Base-by-base conservation (phyloP, 2,797 vertebrate genomes). In the Microctenopoma stevenorrisi region DNA sequence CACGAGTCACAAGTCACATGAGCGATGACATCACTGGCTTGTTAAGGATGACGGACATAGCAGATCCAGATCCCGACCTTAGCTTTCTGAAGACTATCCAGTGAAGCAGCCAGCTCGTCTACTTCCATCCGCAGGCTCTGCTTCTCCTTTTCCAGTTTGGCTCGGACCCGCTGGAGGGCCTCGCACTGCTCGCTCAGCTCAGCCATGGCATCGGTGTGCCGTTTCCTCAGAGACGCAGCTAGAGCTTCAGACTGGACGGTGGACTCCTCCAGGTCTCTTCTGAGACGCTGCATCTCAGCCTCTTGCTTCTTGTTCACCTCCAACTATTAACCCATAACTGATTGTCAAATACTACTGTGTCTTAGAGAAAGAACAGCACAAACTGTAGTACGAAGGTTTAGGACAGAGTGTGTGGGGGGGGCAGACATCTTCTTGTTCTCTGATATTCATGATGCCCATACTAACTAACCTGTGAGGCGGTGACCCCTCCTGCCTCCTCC, bases 61-160 rank as follows among this genome's bases (percentile, higher is more conserved):
- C 14, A 42, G 35, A 4, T 22, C 53, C 0, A 5, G 14, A 6
- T 2, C 4, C 81, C 12, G 26, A 92, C 95, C 95, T 95, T 96
- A 65, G 90, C 84, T 68, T 95, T 95, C 85, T 95, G 94, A 69
- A 95, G 82, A 2, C 72, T 91, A 54, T 95, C 94, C 52, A 94
- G 74, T 0, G 93, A 92, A 1, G 93, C 86, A 0, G 88, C 72
- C 64, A 95, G 83, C 59, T 95, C 93, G 0, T 95, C 94, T 76
- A 95, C 89, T 86, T 96, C 95, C 85, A 94, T 85, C 65, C 91
- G 91, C 78, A 95, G 88, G 75, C 77, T 93, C 79, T 95, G 94
- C 50, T 96, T 96, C 50, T 96, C 95, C 72, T 95, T 95, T 80
- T 96, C 95, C 83, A 95, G 92, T 18, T 93, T 95, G 82, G 89